Conservation (phyloP, 2,888 invertebrate species). For the Oscheius myriophilus region DNA sequence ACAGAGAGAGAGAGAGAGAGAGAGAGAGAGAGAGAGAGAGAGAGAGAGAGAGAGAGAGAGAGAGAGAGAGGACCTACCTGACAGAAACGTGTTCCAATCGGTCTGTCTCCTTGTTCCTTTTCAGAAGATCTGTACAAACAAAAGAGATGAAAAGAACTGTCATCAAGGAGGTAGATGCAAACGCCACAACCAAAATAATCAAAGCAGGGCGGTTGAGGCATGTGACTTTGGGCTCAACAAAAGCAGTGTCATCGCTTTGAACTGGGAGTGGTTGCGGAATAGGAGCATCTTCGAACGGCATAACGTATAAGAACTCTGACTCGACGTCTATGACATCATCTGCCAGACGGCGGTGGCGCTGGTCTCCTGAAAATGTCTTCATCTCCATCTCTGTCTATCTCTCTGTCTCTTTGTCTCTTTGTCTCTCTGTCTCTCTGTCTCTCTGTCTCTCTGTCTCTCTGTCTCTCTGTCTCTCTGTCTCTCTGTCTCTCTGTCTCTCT, state of each 20-base stretch:
- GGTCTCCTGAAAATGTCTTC: not conserved
- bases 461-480: not conserved
- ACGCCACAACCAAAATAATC: slow-evolving; percentile 10
- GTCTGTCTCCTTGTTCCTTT: not conserved
- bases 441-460: no score
- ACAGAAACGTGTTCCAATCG: no score
- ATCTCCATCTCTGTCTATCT: no score
- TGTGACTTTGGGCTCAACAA: slow-evolving; percentile 8
- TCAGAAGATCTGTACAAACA: slow-evolving; percentile 12
- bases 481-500: not conserved
- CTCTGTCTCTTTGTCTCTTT: not conserved
- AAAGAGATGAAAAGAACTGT: slow-evolving; percentile 26
- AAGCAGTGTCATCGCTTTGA: slow-evolving; percentile 21
- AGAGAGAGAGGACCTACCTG: not conserved
- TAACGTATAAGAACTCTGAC: slow-evolving; percentile 23
- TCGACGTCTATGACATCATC: slow-evolving; percentile 32
- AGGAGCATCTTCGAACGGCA: not conserved
- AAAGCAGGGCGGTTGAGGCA: slow-evolving; percentile 24
- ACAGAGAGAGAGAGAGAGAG: not conserved
- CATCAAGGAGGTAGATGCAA: slow-evolving; percentile 14
- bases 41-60: slow-evolving; percentile 2
- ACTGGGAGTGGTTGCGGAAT: slow-evolving; percentile 1
- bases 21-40: not conserved
- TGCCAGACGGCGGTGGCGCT: slow-evolving; percentile 24
- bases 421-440: not conserved